A percentile compares a stretch with the other conserved stretches of the same genome.
Conservation (phyloP, 2,797 vertebrate species). For the Sebastes paucispinis region DNA sequence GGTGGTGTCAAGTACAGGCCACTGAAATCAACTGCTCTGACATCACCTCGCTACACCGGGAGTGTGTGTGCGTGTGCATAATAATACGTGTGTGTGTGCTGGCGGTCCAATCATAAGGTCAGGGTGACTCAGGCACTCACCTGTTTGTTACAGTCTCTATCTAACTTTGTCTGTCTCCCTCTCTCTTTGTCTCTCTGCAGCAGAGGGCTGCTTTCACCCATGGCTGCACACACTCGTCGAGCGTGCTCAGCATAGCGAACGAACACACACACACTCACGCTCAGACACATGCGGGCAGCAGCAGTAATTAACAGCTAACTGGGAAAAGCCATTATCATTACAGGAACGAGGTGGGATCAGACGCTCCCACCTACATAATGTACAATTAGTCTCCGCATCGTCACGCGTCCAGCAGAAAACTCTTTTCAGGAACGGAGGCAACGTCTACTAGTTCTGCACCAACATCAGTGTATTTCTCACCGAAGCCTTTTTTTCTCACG, state of each 20-base stretch:
- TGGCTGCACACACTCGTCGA: constrained; percentile 53
- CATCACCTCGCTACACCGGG: constrained; percentile 10
- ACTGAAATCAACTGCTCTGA: constrained; percentile 41
- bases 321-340: constrained; percentile 62
- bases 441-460: background rate
- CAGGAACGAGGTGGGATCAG: constrained; percentile 61
- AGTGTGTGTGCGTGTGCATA: background rate
- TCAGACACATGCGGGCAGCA: constrained; percentile 24
- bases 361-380: constrained; percentile 63
- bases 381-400: constrained; percentile 50
- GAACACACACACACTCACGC: constrained; percentile 23
- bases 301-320: constrained; percentile 70
- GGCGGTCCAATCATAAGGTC: constrained; percentile 34
- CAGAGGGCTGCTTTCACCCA: constrained; percentile 50
- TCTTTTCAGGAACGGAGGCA: constrained; percentile 2
- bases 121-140: constrained; percentile 47
- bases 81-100: background rate
- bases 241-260: constrained; percentile 60
- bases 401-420: constrained; percentile 35
- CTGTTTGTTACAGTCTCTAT: constrained; percentile 19
- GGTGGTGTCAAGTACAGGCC: constrained; percentile 51
- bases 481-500: background rate
- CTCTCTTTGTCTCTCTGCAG: constrained; percentile 5
- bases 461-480: background rate
- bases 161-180: constrained; percentile 31